phyloP scores from a whole-genome alignment of 2,888 invertebrate genomes.

The Malacosoma neustria region DNA sequence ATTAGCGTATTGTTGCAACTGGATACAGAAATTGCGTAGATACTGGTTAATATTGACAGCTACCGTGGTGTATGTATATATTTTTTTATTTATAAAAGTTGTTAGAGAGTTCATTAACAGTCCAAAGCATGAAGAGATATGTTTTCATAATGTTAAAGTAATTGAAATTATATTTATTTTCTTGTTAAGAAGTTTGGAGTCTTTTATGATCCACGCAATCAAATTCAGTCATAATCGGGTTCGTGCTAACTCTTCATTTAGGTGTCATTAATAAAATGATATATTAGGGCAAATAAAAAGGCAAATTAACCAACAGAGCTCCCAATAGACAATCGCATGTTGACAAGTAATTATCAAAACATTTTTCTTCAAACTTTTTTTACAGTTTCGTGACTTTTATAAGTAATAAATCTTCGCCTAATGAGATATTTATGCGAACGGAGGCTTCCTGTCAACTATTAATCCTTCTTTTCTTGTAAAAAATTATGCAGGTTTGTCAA shows the following conservation, averaged over 20 bases:
- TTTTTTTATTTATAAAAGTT: too few species aligned
- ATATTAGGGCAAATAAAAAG: constrained; percentile 60
- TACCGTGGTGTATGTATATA: too few species aligned
- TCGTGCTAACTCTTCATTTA: constrained; percentile 61
- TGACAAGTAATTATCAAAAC: constrained; percentile 70
- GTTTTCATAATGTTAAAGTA: too few species aligned
- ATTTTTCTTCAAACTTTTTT: constrained; percentile 59
- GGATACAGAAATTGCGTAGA: too few species aligned
- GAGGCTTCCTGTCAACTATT: constrained; percentile 59
- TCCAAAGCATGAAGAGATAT: too few species aligned
- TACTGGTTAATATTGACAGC: too few species aligned
- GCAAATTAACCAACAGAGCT: constrained; percentile 48
- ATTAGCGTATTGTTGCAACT: too few species aligned
- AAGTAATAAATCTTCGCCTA: constrained; percentile 65
- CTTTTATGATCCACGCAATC: too few species aligned
- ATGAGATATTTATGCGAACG: constrained; percentile 71
- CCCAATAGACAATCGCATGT: constrained; percentile 72
- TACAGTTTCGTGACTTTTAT: constrained; percentile 61
- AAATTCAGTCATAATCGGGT: constrained; percentile 27
- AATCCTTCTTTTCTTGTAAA: constrained; percentile 53
- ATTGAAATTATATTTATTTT: too few species aligned
- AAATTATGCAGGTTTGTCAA: constrained; percentile 4
- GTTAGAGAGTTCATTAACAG: too few species aligned
- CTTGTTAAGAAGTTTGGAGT: too few species aligned
- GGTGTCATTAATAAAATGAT: constrained; percentile 69